Evolutionary conservation across 2,888 invertebrate species (phyloP).

Genomic region (Argyresthia albistria): DNA sequence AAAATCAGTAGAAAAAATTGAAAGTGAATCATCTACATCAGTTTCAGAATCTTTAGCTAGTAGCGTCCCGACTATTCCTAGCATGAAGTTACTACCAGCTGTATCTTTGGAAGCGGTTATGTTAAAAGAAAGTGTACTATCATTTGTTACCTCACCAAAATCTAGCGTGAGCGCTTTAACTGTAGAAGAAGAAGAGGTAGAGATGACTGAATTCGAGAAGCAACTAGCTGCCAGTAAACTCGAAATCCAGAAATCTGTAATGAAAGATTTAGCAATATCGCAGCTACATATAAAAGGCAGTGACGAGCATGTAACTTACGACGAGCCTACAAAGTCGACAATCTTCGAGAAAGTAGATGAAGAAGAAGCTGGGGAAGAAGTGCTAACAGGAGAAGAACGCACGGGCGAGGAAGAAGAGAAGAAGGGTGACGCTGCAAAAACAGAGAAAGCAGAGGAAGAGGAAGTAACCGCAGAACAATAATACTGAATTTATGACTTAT

Average conservation of each 20-base stretch:
- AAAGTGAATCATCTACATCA: background rate
- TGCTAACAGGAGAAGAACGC: background rate
- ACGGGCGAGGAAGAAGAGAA: too few species aligned
- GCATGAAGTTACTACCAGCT: conserved; percentile 33
- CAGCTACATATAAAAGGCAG: too few species aligned
- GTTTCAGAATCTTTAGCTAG: background rate
- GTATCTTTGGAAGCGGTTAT: conserved; percentile 19
- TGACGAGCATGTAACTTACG: too few species aligned
- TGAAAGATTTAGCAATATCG: conserved; percentile 48
- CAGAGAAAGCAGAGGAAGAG: background rate
- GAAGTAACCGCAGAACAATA: too few species aligned
- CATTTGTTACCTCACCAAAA: conserved; percentile 44
- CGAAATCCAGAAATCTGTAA: conserved; percentile 49
- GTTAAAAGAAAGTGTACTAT: conserved; percentile 41
- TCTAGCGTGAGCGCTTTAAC: conserved; percentile 24
- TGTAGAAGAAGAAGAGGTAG: conserved; percentile 17
- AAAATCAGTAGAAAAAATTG: background rate
- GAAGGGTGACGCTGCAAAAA: too few species aligned
- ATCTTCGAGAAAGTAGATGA: conserved; percentile 9
- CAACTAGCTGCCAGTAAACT: conserved; percentile 39
- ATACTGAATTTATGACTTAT: too few species aligned
- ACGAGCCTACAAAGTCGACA: conserved; percentile 1
- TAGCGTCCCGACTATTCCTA: conserved; percentile 43
- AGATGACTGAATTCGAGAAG: conserved; percentile 31
- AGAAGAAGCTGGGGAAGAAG: conserved; percentile 8